Evolutionary conservation across 2,888 invertebrate genomes (phyloP).

Genomic region (Cephus runcator): DNA sequence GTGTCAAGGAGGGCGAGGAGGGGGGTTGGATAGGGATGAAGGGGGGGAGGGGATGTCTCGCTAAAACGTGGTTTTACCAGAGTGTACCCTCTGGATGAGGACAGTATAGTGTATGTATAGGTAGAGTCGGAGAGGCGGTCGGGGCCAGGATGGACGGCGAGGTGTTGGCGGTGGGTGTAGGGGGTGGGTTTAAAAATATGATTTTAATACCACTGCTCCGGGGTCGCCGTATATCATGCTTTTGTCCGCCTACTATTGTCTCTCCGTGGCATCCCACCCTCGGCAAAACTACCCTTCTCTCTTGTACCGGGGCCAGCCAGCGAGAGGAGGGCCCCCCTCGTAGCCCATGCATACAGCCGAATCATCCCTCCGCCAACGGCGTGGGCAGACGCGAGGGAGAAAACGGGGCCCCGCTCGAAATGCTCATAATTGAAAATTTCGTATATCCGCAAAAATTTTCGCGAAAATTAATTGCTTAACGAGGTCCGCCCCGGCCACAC

Average conservation of each 20-base stretch:
- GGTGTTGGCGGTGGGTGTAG: neutral
- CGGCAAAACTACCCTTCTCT: slow-evolving; percentile 3
- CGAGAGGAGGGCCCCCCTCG: neutral
- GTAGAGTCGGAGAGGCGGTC: neutral
- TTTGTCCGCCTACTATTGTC: slow-evolving; percentile 63
- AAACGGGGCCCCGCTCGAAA: slow-evolving; percentile 25
- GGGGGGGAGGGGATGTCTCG: slow-evolving; percentile 19
- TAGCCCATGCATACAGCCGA: neutral
- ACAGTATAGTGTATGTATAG: neutral
- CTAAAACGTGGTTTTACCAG: neutral
- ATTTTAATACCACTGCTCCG: slow-evolving; percentile 61
- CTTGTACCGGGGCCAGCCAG: neutral
- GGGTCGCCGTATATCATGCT: slow-evolving; percentile 61
- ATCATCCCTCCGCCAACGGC: slow-evolving; percentile 11
- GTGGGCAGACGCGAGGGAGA: slow-evolving; percentile 2
- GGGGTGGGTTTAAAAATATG: slow-evolving; percentile 59
- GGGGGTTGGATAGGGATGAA: neutral
- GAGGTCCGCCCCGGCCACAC: neutral
- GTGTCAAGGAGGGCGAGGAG: neutral
- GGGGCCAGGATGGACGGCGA: neutral
- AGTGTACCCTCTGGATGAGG: neutral
- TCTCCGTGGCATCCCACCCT: slow-evolving; percentile 44
- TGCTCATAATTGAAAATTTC: slow-evolving; percentile 46
- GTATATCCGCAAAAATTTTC: slow-evolving; percentile 18
- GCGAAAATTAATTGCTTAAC: slow-evolving; percentile 6